Conservation (phyloP, 1,140 invertebrate species). For the Brachionus sp. region DNA sequence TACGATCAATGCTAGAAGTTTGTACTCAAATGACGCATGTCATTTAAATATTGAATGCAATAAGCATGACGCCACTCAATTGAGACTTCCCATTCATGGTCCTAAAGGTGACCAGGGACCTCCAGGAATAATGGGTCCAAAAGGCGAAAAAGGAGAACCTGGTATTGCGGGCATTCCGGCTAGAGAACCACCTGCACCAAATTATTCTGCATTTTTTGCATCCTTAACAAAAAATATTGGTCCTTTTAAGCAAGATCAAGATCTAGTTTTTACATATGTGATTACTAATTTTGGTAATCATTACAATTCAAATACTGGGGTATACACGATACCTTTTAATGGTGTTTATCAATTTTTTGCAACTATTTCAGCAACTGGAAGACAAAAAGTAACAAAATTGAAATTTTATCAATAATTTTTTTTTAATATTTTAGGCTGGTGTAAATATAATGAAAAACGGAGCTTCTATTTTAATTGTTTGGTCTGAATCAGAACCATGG, state of each 20-base stretch:
- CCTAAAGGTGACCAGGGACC: conserved; percentile 39
- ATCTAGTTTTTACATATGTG: conserved; percentile 3
- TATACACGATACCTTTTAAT: conserved; percentile 16
- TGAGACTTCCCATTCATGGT: conserved; percentile 31
- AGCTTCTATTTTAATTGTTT: conserved; percentile 29
- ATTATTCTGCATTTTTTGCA: conserved; percentile 44
- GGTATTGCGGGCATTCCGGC: conserved; percentile 38
- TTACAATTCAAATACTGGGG: conserved; percentile 22
- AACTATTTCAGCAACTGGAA: conserved; percentile 24
- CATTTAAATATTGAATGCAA: conserved; percentile 44
- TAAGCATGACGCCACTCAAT: not conserved
- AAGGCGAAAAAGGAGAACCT: conserved; percentile 45
- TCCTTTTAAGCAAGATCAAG: conserved; percentile 14
- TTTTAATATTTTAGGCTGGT: conserved; percentile 16
- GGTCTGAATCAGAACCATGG: conserved; percentile 40
- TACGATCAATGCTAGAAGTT: not conserved
- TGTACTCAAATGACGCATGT: conserved; percentile 30
- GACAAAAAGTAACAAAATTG: conserved; percentile 1
- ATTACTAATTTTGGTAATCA: conserved; percentile 42
- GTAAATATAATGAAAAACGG: conserved; percentile 32
- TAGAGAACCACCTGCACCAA: conserved; percentile 7
- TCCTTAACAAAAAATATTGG: conserved; percentile 31
- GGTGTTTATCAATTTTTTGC: conserved; percentile 35
- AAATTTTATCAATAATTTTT: not conserved
- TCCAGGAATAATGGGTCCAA: conserved; percentile 32